Evolutionary conservation across 2,113 vertebrate genomes (phyloP), one percentile per base, ranked within the genome.

Genomic region (Herpetotheres cachinnans): DNA sequence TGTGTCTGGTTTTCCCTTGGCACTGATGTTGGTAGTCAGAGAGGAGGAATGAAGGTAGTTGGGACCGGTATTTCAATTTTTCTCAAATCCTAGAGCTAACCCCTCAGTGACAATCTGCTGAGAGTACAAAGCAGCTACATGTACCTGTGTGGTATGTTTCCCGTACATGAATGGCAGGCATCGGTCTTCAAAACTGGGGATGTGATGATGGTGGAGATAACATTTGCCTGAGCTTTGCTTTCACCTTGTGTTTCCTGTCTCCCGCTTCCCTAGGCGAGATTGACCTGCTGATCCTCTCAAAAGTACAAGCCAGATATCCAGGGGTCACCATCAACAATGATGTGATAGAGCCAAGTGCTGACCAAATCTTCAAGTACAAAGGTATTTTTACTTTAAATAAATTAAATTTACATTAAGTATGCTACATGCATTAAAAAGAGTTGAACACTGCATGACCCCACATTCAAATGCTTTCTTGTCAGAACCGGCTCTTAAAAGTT

Each of bases 341-440:
- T 16, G 97, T 98, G 62, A 82, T 99, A 92, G 99, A 99, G 52
- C 99, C 99, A 87, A 99, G 96, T 94, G 78, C 84, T 61, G 93
- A 98, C 69, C 98, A 99, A 94, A 96, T 98, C 38, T 50, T 94
- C 25, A 98, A 98, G 79, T 99, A 99, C 91, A 99, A 98, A 99
- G 99, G 99, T 99, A 97, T n/a, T 90, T 91, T 80, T 93, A 49
- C 67, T 36, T 74, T 52, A 77, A 66, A 67, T 25, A 67, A 42
- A 52, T 79, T 22, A 56, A n/a, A 54, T 65, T 80, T 77, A 42
- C 27, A 13, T 54, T 40, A 21, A 26, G 27, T 62, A 24, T 1
- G 7, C 72, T 82, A 46, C 54, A 42, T 16, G 13, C n/a, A 49
- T 69, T 77, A 5, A 59, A 82, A 69, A 38, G 25, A 24, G 50